Evolutionary conservation across 2,888 invertebrate species (phyloP).

Genomic region (Gari tellinella): DNA sequence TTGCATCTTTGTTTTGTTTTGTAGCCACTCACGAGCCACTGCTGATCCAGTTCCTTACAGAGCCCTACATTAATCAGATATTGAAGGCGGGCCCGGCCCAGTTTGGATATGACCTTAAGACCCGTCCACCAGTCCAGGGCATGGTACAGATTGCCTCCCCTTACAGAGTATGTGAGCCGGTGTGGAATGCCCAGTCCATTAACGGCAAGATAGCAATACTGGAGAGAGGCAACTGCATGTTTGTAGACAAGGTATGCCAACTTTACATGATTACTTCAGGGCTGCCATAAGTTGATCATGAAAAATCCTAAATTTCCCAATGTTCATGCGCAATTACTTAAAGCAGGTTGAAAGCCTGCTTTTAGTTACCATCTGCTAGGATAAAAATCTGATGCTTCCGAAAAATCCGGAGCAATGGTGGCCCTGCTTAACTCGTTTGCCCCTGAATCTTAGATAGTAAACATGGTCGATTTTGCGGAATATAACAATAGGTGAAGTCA

Average conservation of each 20-base stretch:
- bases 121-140: conserved; percentile 87
- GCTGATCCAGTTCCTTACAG: conserved; percentile 86
- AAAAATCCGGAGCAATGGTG: too few relatives aligned
- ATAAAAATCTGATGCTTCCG: neutral
- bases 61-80: conserved; percentile 85
- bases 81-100: conserved; percentile 95
- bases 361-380: neutral
- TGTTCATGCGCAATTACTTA: neutral
- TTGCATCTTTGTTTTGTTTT: conserved; percentile 26
- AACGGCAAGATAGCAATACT: conserved; percentile 93
- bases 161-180: conserved; percentile 87
- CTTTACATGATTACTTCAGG: too few relatives aligned
- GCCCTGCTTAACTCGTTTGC: too few relatives aligned
- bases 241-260: conserved; percentile 94
- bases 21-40: conserved; percentile 81
- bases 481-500: too few relatives aligned
- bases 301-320: neutral
- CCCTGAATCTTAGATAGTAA: too few relatives aligned
- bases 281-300: too few relatives aligned
- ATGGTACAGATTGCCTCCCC: conserved; percentile 89
- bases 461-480: too few relatives aligned
- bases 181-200: conserved; percentile 86
- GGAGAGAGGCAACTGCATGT: conserved; percentile 96
- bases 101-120: conserved; percentile 92
- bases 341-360: too few relatives aligned